These are phyloP conservation scores for Argopecten irradians DNA, from an alignment of 1,140 invertebrate species.

Conservation along the genomic window DNA sequence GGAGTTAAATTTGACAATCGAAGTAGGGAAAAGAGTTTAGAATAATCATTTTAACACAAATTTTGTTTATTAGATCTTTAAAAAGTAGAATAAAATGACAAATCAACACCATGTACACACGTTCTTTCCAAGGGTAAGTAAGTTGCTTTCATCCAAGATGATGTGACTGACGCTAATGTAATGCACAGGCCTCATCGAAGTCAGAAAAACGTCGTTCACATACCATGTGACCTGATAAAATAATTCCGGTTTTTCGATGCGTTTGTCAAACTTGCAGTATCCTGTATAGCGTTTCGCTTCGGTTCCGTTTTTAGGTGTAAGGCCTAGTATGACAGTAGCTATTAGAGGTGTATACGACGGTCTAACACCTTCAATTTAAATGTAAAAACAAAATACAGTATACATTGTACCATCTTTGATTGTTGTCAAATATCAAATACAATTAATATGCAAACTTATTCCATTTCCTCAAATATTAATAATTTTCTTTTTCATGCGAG, in stretches of 20 bases:
- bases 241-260: background rate
- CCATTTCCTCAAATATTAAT: no score
- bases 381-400: no score
- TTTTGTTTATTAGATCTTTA: no score
- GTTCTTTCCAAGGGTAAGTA: background rate
- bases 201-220: background rate
- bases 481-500: no score
- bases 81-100: no score
- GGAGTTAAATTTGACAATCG: no score
- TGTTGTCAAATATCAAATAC: no score
- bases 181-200: background rate
- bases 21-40: no score
- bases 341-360: background rate
- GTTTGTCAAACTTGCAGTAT: background rate
- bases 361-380: background rate
- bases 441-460: no score
- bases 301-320: background rate
- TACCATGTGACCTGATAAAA: background rate
- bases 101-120: no score
- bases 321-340: background rate
- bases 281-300: background rate
- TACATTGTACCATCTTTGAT: no score
- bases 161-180: background rate
- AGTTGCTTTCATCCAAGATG: background rate
- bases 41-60: no score